Conservation (phyloP, 2,888 invertebrate genomes). For the Leucania comma region DNA sequence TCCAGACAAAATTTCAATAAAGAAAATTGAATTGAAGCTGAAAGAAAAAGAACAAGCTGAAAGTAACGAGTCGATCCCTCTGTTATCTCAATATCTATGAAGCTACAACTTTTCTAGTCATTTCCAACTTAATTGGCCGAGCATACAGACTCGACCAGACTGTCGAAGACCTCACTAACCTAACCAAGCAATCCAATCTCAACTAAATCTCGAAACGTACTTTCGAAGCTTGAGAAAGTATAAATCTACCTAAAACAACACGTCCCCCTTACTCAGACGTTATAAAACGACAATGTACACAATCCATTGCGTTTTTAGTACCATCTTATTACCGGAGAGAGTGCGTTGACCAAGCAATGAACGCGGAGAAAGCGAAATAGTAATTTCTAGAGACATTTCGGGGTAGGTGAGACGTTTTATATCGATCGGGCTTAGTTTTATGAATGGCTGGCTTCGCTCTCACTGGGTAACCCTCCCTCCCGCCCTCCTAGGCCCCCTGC, state of each 20-base stretch:
- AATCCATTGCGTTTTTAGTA: slow-evolving; percentile 68
- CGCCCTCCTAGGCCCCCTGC: slow-evolving; percentile 50
- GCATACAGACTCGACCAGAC: slow-evolving; percentile 37
- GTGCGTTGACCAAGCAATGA: slow-evolving; percentile 68
- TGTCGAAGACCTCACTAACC: slow-evolving; percentile 46
- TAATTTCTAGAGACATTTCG: slow-evolving; percentile 66
- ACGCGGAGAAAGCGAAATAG: slow-evolving; percentile 41
- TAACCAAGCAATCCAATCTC: slow-evolving; percentile 59
- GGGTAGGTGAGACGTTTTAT: slow-evolving; percentile 77
- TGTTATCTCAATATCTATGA: slow-evolving; percentile 44
- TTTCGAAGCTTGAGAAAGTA: slow-evolving; percentile 62
- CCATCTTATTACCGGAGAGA: slow-evolving; percentile 33
- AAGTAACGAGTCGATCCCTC: slow-evolving; percentile 29
- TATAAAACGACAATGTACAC: slow-evolving; percentile 42
- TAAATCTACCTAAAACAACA: slow-evolving; percentile 66
- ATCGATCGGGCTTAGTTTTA: slow-evolving; percentile 88
- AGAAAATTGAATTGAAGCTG: slow-evolving; percentile 47
- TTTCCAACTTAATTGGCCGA: slow-evolving; percentile 57
- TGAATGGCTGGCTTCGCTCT: slow-evolving; percentile 82
- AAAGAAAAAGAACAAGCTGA: slow-evolving; percentile 32
- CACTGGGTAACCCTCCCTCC: slow-evolving; percentile 45
- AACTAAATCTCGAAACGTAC: slow-evolving; percentile 62
- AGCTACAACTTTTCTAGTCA: slow-evolving; percentile 28
- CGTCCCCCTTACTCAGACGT: slow-evolving; percentile 48
- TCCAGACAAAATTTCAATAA: slow-evolving; percentile 37